phyloP scores from a whole-genome alignment of 2,113 vertebrate species.

The Microcebus jonahi region DNA sequence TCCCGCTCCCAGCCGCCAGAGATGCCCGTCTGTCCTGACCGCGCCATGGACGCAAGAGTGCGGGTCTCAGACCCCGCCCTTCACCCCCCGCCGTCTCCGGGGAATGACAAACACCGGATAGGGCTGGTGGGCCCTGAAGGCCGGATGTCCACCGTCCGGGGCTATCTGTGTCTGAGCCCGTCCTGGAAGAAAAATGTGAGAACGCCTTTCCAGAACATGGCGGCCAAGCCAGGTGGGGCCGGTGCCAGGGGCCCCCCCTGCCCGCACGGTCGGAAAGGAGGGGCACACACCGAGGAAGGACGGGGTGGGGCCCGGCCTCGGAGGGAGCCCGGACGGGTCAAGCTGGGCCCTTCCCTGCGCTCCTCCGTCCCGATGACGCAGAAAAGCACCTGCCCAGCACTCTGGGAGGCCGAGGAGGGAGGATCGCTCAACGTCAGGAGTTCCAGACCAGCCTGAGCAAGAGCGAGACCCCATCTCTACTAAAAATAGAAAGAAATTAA shows the following conservation, averaged over 20 bases:
- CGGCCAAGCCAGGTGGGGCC: slow-evolving; percentile 49
- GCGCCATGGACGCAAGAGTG: background rate
- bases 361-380: background rate
- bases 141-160: slow-evolving; percentile 57
- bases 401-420: no score
- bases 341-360: background rate
- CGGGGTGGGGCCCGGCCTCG: slow-evolving; percentile 66
- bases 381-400: background rate
- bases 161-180: slow-evolving; percentile 65
- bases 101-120: slow-evolving; percentile 68
- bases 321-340: background rate
- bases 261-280: slow-evolving; percentile 78
- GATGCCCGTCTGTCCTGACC: background rate
- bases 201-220: slow-evolving; percentile 71
- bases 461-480: no score
- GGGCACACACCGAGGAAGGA: slow-evolving; percentile 75
- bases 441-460: no score
- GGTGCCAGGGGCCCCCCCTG: slow-evolving; percentile 69
- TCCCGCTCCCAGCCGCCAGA: background rate
- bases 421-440: no score
- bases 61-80: background rate
- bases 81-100: slow-evolving; percentile 46
- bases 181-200: slow-evolving; percentile 73
- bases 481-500: no score
- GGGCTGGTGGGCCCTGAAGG: slow-evolving; percentile 22